Percentiles rank a stretch among this genome's conserved stretches.
Evolutionary conservation across 2,113 vertebrate genomes (phyloP).

Genomic region (Ctenomys sociabilis): DNA sequence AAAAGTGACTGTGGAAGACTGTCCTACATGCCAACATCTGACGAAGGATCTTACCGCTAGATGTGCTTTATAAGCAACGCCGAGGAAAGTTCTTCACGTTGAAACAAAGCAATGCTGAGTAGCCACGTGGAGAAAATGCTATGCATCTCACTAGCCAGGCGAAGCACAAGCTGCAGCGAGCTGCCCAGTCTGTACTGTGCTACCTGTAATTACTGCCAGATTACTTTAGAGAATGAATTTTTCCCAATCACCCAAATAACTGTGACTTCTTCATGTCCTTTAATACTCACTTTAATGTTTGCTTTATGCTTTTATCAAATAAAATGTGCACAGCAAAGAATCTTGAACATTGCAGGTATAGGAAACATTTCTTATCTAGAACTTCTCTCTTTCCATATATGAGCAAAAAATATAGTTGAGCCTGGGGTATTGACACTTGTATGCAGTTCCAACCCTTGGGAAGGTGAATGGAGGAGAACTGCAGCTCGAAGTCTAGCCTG

Average conservation of each 20-base stretch:
- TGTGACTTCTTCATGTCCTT: background rate
- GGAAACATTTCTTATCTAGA: background rate
- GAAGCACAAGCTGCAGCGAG: background rate
- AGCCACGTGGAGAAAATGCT: background rate
- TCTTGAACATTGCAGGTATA: background rate
- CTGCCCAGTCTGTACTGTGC: accelerated
- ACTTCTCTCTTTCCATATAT: background rate
- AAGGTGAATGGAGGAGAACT: too few relatives aligned
- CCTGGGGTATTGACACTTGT: background rate
- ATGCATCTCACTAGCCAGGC: background rate
- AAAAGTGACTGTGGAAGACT: background rate
- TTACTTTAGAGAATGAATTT: background rate
- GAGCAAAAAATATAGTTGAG: background rate
- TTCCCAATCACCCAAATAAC: background rate
- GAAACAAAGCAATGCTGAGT: background rate
- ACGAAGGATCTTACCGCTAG: background rate
- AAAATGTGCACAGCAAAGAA: background rate
- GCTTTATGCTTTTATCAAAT: background rate
- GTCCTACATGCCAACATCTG: background rate
- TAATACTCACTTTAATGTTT: background rate
- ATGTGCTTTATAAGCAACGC: background rate
- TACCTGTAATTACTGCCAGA: background rate
- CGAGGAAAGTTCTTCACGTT: background rate
- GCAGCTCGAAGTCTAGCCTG: background rate
- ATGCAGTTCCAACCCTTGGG: background rate